Evolutionary conservation across 2,888 invertebrate species (phyloP), one percentile per base, ranked within the genome.

Genomic region (Caenorhabditis sinica): DNA sequence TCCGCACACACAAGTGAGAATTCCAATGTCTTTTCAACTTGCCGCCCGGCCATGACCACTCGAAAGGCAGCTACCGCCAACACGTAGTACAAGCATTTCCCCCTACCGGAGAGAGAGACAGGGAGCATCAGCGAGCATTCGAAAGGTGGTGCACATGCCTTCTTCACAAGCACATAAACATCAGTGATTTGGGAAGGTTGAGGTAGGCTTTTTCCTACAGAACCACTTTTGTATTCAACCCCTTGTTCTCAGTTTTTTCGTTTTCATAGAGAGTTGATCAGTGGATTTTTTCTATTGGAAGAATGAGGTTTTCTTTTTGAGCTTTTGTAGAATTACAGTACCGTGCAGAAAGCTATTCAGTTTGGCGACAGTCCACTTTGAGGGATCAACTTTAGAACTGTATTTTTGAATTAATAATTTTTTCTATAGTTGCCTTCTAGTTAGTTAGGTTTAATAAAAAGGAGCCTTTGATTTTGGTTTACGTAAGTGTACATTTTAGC

Each of bases 21-120:
- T 81, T 81, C 74, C 69, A 33, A 76, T 75, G 75, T 77, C 77
- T 73, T 74, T 77, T 83, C 73, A 77, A 77, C 83, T 77, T 77
- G 77, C 73, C 83, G 71, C 68, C 77, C 61, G 77, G 77, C 56
- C 83, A 77, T 83, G 83, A 83, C 83, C 83, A 83, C 83, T 83
- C 83, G 77, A 83, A 83, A 77, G 72, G 20, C 75, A 69, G 63
- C 75, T 72, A 65, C 82, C 75, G 75, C 65, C 60, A 36, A 72
- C 80, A 73, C 80, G 80, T 80, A 80, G 71, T 80, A 80, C 80
- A 80, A 66, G 82, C 53, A 63, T 75, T 61, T 69, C 2, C 40
- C 40, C 33, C 33, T 36, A 23, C 72, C 58, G 58, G 45, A 23
- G 60, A 23, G 40, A 33, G 36, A n/a, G 15, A n/a, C 17, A 28